Evolutionary conservation across 2,888 invertebrate species (phyloP).

Genomic region (Rutpela maculata): DNA sequence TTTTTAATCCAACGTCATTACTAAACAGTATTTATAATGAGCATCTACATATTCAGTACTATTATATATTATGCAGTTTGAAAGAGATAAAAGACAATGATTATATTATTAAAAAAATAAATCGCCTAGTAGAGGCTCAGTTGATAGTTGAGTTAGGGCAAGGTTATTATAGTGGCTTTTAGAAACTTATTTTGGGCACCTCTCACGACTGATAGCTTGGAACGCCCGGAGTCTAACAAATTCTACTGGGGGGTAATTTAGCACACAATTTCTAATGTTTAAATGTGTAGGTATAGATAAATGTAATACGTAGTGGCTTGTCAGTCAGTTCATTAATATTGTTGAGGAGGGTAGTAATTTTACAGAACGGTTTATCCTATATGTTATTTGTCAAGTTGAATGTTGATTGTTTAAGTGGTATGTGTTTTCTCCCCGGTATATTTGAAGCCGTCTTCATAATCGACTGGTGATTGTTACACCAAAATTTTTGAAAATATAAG

Average conservation of each 20-base stretch:
- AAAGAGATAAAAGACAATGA: conserved; percentile 2
- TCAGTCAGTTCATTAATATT: conserved; percentile 63
- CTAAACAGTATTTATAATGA: not conserved
- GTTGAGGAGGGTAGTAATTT: conserved; percentile 47
- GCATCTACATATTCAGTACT: not conserved
- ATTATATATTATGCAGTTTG: not conserved
- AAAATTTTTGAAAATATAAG: not conserved
- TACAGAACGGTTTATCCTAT: conserved; percentile 62
- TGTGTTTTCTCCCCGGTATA: conserved; percentile 62
- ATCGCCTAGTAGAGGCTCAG: not conserved
- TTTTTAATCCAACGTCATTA: too few species aligned
- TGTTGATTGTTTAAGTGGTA: conserved; percentile 70
- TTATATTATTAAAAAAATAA: not conserved
- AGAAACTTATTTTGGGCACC: not conserved
- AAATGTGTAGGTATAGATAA: conserved; percentile 71
- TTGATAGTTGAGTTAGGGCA: not conserved
- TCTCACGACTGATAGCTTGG: conserved; percentile 26
- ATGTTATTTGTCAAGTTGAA: conserved; percentile 70
- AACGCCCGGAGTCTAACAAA: conserved; percentile 59
- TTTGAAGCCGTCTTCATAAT: conserved; percentile 38
- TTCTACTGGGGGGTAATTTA: conserved; percentile 58
- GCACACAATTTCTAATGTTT: conserved; percentile 67
- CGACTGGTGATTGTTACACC: not conserved
- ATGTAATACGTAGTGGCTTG: conserved; percentile 69
- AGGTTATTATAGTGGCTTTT: not conserved